phyloP scores from a whole-genome alignment of 2,113 vertebrate genomes.

The Promerops cafer region DNA sequence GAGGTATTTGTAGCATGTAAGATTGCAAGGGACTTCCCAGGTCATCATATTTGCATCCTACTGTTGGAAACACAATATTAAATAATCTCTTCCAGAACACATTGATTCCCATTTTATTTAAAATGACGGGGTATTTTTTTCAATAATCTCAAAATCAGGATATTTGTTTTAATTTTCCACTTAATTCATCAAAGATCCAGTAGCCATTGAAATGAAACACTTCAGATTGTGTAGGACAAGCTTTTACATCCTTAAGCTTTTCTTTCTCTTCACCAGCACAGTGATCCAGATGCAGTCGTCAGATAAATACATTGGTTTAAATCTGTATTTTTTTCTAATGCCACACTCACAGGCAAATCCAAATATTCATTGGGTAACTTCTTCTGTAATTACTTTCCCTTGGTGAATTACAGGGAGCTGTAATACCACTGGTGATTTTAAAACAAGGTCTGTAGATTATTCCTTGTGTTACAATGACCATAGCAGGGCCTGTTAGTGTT shows the following conservation, averaged over 20 bases:
- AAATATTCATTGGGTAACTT: not conserved
- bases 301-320: not conserved
- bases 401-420: not conserved
- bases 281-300: not conserved
- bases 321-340: not conserved
- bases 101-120: not conserved
- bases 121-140: not conserved
- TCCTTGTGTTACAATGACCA: not conserved
- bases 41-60: not conserved
- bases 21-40: not conserved
- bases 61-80: not conserved
- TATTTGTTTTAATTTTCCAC: not conserved
- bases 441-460: not conserved
- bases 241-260: not conserved
- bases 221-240: not conserved
- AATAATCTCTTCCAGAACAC: not conserved
- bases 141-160: not conserved
- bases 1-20: not conserved
- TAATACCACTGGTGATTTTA: not conserved
- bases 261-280: not conserved
- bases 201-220: not conserved
- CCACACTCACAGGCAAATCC: not conserved
- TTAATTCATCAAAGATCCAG: not conserved
- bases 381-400: not conserved
- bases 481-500: not conserved